phyloP scores from a whole-genome alignment of 1,140 invertebrate genomes.

The Acyrthosiphon pisum region DNA sequence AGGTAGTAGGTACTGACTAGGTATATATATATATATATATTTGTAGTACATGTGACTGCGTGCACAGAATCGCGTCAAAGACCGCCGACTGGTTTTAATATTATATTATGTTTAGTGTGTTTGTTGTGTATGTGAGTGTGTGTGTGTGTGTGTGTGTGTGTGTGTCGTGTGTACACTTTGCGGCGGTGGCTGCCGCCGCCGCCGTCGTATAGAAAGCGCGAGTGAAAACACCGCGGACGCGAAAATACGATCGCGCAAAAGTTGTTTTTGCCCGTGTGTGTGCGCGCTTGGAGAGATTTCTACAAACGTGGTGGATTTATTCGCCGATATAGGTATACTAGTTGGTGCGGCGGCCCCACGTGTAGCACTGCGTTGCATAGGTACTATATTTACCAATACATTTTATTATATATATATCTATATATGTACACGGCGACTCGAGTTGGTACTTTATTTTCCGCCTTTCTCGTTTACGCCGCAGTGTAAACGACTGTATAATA shows the following conservation, averaged over 20 bases:
- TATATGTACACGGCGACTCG: neutral
- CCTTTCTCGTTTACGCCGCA: neutral
- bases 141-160: neutral
- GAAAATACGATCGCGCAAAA: constrained; percentile 7
- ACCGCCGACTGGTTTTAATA: constrained; percentile 27
- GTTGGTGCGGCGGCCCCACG: neutral
- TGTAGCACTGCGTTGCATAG: neutral
- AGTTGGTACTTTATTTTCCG: neutral
- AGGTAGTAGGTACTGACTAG: too few species aligned
- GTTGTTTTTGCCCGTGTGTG: neutral
- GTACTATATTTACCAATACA: neutral
- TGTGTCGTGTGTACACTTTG: neutral
- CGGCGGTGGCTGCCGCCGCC: too few species aligned
- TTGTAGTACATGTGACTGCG: neutral
- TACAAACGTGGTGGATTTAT: neutral
- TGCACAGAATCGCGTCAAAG: neutral
- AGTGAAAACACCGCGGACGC: constrained; percentile 20
- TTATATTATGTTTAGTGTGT: neutral
- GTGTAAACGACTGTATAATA: neutral
- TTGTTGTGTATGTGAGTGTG: neutral
- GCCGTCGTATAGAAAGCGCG: constrained; percentile 28
- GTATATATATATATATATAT: neutral
- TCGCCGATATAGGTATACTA: neutral
- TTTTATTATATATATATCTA: neutral
- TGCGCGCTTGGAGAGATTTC: constrained; percentile 7